phyloP scores from a whole-genome alignment of 2,797 vertebrate genomes.

The Acrossocheilus fasciatus region DNA sequence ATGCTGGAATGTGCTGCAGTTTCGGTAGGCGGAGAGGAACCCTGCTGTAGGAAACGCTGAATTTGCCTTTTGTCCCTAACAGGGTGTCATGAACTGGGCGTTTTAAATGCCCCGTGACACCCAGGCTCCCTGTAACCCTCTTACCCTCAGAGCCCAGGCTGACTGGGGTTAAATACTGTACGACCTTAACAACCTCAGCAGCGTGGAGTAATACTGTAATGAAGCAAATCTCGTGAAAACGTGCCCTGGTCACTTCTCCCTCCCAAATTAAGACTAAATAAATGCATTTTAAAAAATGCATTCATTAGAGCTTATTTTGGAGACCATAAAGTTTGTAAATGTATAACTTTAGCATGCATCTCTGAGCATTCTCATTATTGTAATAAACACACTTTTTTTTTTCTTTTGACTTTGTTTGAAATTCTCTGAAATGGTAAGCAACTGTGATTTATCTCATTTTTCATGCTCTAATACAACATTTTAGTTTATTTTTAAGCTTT shows the following conservation, averaged over 20 bases:
- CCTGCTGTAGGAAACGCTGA: background rate
- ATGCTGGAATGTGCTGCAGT: constrained; percentile 51
- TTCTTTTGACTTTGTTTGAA: background rate
- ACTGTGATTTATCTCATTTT: no score
- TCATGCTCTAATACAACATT: no score
- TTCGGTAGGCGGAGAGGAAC: constrained; percentile 35
- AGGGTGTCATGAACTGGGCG: background rate
- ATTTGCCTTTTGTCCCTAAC: constrained; percentile 1
- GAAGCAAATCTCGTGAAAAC: background rate
- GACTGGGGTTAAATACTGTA: background rate
- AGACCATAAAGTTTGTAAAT: background rate
- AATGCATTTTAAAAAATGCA: background rate
- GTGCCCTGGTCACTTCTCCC: background rate
- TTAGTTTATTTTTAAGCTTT: no score
- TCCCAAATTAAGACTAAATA: background rate
- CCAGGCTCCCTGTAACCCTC: background rate
- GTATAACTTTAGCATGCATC: background rate
- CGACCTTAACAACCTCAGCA: no score
- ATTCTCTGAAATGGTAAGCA: background rate
- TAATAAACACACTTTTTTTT: background rate
- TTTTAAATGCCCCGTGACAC: background rate
- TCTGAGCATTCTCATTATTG: background rate
- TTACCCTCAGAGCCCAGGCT: background rate
- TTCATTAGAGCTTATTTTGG: background rate
- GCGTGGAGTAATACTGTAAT: background rate